A percentile compares a stretch with the other conserved stretches of the same genome.
phyloP scores from a whole-genome alignment of 1,140 invertebrate genomes.

The Ostrea denselamellosa region DNA sequence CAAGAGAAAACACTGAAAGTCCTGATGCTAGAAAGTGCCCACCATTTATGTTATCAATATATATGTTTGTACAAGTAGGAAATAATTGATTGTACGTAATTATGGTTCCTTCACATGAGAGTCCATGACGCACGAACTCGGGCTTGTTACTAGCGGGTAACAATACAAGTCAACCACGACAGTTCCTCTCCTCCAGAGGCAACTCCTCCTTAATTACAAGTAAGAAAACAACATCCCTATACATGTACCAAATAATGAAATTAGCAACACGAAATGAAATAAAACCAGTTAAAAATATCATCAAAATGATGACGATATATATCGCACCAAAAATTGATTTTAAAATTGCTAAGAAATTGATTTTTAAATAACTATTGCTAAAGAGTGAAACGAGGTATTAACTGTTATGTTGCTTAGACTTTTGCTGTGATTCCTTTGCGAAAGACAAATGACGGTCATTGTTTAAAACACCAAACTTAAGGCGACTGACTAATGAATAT shows the following conservation, averaged over 20 bases:
- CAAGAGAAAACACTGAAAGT: background rate
- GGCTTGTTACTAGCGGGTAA: background rate
- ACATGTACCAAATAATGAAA: background rate
- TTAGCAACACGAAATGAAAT: background rate
- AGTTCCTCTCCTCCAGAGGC: background rate
- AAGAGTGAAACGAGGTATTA: background rate
- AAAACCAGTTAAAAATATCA: background rate
- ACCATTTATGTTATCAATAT: conserved; percentile 6
- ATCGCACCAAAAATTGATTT: no score
- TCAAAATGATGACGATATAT: background rate
- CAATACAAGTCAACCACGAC: background rate
- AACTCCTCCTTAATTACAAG: background rate
- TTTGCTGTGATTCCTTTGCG: background rate
- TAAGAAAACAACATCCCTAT: background rate
- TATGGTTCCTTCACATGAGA: background rate
- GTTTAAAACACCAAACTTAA: background rate
- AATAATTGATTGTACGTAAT: conserved; percentile 7
- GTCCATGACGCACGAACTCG: conserved; percentile 13
- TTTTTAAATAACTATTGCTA: background rate
- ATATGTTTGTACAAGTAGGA: background rate
- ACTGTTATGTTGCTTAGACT: background rate
- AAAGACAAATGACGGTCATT: background rate
- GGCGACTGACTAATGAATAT: background rate
- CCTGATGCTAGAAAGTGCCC: background rate
- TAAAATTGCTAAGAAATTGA: background rate